These are phyloP conservation scores for Hoplostethus mediterraneus DNA, from an alignment of 2,797 vertebrate species.

Conservation along the genomic window DNA sequence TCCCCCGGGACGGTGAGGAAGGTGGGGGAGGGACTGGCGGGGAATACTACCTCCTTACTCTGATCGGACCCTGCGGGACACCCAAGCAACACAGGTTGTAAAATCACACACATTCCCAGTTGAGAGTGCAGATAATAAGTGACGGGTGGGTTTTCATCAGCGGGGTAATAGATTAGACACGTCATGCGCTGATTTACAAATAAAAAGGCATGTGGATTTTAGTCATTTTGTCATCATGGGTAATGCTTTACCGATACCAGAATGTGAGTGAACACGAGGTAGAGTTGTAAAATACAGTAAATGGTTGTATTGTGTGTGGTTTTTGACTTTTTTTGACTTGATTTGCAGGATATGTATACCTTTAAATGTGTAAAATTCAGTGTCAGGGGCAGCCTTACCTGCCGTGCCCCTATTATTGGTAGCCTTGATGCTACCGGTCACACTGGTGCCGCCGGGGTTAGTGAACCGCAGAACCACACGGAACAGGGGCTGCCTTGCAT, in stretches of 20 bases:
- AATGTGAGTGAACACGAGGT: neutral
- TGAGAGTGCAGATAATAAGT: neutral
- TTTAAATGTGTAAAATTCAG: neutral
- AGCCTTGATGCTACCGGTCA: conserved; percentile 85
- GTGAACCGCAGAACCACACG: conserved; percentile 89
- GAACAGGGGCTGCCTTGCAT: conserved; percentile 80
- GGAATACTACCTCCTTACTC: conserved; percentile 90
- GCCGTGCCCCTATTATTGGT: conserved; percentile 75
- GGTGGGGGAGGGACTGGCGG: conserved; percentile 86
- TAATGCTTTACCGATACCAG: neutral
- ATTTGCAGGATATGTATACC: too few species aligned
- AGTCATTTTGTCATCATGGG: neutral
- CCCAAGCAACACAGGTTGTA: conserved; percentile 16
- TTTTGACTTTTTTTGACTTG: too few species aligned
- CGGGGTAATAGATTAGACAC: neutral
- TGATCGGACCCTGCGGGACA: conserved; percentile 84
- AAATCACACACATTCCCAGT: neutral
- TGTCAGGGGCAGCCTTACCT: conserved; percentile 85
- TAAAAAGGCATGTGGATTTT: neutral
- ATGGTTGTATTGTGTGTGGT: neutral
- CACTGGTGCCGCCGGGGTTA: conserved; percentile 84
- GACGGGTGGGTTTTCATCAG: neutral
- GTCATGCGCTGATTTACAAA: neutral
- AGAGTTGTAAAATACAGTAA: neutral
- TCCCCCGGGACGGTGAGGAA: conserved; percentile 92